Percentiles rank a stretch among this genome's conserved stretches.
Evolutionary conservation across 2,888 invertebrate genomes (phyloP).

Genomic region (Thalpophila matura): DNA sequence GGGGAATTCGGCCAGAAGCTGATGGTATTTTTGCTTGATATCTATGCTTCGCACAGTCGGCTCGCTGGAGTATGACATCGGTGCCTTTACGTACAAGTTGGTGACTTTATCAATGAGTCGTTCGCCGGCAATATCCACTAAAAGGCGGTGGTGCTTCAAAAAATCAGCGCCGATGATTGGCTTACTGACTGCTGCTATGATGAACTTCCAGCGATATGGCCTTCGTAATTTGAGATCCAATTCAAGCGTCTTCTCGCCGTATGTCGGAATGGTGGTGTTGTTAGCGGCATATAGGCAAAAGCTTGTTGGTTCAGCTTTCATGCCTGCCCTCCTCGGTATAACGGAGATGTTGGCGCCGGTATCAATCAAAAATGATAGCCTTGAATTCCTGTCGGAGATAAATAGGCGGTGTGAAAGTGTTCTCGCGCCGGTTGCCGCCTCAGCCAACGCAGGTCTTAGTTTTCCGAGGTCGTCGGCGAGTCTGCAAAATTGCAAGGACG

Average conservation of each 20-base stretch:
- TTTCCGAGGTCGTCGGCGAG: neutral
- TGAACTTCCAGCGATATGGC: slow-evolving; percentile 3
- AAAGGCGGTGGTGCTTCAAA: neutral
- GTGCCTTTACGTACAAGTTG: neutral
- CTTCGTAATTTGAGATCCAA: neutral
- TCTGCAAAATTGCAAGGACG: neutral
- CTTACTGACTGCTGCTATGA: slow-evolving; percentile 1
- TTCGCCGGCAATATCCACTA: neutral
- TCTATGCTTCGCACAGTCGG: neutral
- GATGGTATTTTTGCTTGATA: neutral
- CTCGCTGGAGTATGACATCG: neutral
- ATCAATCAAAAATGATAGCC: neutral
- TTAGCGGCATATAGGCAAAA: neutral
- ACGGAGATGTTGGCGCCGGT: neutral
- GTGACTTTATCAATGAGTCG: neutral
- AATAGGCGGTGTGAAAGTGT: too few relatives aligned
- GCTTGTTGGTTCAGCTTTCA: neutral
- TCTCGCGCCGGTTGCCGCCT: neutral
- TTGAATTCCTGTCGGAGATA: too few relatives aligned
- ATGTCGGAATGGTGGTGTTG: neutral
- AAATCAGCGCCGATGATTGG: slow-evolving; percentile 11
- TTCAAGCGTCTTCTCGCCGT: neutral
- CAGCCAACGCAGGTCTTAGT: neutral
- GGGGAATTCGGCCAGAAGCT: neutral
- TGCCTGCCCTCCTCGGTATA: neutral